These are phyloP conservation scores for Phoeniculus purpureus DNA, from an alignment of 2,797 vertebrate species.

Conservation along the genomic window DNA sequence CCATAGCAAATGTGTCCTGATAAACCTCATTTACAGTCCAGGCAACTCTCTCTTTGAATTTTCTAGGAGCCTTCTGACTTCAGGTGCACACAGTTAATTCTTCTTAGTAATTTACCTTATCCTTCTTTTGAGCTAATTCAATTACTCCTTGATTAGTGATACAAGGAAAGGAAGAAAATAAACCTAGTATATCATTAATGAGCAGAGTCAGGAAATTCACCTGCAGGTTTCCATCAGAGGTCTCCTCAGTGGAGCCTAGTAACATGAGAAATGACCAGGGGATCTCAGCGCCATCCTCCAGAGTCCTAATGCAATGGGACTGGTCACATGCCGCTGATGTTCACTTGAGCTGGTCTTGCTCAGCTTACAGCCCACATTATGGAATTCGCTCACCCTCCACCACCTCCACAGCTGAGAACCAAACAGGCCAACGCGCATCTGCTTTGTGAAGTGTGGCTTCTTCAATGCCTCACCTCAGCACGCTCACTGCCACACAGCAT, in stretches of 20 bases:
- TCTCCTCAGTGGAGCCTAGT: background rate
- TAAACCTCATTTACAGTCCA: slow-evolving; percentile 21
- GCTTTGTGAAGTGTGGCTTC: background rate
- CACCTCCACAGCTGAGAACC: too few species aligned
- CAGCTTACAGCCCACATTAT: background rate
- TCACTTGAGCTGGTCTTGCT: background rate
- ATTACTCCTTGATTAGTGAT: slow-evolving; percentile 38
- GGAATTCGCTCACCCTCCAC: background rate
- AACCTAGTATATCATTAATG: background rate
- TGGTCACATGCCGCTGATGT: accelerated
- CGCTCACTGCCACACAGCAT: background rate
- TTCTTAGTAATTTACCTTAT: slow-evolving; percentile 1
- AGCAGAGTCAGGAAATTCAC: background rate
- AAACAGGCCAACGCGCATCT: background rate
- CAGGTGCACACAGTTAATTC: slow-evolving; percentile 17
- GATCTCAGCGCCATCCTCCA: background rate
- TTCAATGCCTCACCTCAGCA: background rate
- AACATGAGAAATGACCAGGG: background rate
- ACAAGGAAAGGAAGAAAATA: slow-evolving; percentile 16
- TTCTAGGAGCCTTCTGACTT: slow-evolving; percentile 9
- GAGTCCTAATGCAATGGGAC: background rate
- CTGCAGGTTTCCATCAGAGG: background rate
- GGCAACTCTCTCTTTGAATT: background rate
- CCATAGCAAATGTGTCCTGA: background rate
- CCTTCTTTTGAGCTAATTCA: slow-evolving; percentile 47